These are phyloP conservation scores for Ariopsis seemanni DNA, from an alignment of 2,113 vertebrate genomes.

Conservation along the genomic window DNA sequence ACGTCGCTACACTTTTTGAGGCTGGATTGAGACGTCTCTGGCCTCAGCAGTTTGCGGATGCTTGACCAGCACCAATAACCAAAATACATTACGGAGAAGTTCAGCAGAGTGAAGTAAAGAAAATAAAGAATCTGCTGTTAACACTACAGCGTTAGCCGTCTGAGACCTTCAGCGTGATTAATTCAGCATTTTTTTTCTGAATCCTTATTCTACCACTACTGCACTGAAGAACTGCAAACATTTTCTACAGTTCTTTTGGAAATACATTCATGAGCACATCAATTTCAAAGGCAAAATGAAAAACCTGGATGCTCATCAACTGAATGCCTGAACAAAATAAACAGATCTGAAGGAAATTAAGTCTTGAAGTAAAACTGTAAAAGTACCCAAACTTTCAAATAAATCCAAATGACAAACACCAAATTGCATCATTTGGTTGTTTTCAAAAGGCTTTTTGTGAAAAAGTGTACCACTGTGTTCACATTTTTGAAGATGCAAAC, in stretches of 20 bases:
- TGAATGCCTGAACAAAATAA: neutral
- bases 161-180: neutral
- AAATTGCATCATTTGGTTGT: neutral
- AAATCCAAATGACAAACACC: neutral
- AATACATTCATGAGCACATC: slow-evolving; percentile 53
- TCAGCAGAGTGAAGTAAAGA: neutral
- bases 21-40: neutral
- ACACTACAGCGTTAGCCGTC: neutral
- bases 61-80: neutral
- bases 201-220: neutral
- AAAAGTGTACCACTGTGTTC: slow-evolving; percentile 6
- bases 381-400: slow-evolving; percentile 1
- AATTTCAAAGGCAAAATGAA: slow-evolving; percentile 45
- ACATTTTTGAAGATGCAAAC: slow-evolving; percentile 13
- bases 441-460: slow-evolving; percentile 13
- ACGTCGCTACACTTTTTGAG: neutral
- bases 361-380: neutral
- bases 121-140: neutral
- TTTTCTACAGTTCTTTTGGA: slow-evolving; percentile 1
- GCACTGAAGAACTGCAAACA: neutral
- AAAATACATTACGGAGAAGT: neutral
- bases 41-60: neutral
- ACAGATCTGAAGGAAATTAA: neutral
- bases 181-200: neutral
- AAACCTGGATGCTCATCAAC: neutral